A percentile compares a stretch with the other conserved stretches of the same genome.
phyloP scores from a whole-genome alignment of 2,888 invertebrate genomes.

The Hypomecis atomaria region DNA sequence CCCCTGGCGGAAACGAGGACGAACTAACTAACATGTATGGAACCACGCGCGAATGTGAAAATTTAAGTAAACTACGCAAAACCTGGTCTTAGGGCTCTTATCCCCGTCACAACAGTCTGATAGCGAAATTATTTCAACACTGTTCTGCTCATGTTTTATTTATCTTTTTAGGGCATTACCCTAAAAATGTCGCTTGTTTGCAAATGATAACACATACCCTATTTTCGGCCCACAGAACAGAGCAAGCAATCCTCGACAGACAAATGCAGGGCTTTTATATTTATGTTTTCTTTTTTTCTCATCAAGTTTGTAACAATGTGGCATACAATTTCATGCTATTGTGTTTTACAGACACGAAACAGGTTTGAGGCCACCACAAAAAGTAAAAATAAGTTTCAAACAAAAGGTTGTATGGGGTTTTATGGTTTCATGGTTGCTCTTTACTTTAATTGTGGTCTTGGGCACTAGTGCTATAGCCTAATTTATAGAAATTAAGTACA shows the following conservation, averaged over 20 bases:
- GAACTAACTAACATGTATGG: no score
- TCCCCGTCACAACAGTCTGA: constrained; percentile 13
- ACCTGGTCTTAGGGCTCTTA: not conserved
- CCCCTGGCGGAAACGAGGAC: no score
- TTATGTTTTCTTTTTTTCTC: constrained; percentile 20
- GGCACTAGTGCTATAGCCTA: no score
- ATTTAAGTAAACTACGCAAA: no score
- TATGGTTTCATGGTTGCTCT: constrained; percentile 50
- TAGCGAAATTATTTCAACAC: constrained; percentile 52
- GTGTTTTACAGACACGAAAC: constrained; percentile 62
- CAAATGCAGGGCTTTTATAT: constrained; percentile 19
- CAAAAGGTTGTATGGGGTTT: constrained; percentile 60
- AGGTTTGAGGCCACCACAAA: constrained; percentile 66
- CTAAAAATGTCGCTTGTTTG: constrained; percentile 60
- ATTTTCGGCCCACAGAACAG: constrained; percentile 41
- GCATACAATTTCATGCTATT: constrained; percentile 55
- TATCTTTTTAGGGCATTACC: constrained; percentile 71
- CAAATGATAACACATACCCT: constrained; percentile 64
- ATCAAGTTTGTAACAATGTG: constrained; percentile 43
- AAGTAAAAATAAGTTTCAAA: constrained; percentile 56
- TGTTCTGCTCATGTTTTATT: constrained; percentile 57
- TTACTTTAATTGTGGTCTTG: constrained; percentile 54
- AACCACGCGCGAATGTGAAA: no score
- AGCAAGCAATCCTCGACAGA: constrained; percentile 16
- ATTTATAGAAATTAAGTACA: no score